phyloP scores from a whole-genome alignment of 2,888 invertebrate genomes.

The Meloe dianella region DNA sequence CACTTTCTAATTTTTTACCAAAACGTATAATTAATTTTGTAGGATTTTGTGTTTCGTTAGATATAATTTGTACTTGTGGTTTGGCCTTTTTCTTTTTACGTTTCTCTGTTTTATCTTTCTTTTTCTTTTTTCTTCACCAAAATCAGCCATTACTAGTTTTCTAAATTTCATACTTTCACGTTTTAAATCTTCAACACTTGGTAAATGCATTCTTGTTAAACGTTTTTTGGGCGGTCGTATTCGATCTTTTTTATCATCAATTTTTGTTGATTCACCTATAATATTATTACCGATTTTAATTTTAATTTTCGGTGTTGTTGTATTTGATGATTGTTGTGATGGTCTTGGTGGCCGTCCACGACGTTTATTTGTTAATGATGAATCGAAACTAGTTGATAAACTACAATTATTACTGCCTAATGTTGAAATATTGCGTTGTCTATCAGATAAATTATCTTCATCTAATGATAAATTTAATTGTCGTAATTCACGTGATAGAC shows the following conservation, averaged over 20 bases:
- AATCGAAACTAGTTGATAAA: conserved; percentile 44
- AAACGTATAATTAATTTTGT: conserved; percentile 82
- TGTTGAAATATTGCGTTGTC: conserved; percentile 61
- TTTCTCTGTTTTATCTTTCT: conserved; percentile 63
- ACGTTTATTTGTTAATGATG: conserved; percentile 50
- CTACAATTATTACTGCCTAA: conserved; percentile 56
- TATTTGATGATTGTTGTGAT: conserved; percentile 45
- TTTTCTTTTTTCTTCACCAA: conserved; percentile 68
- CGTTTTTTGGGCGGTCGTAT: conserved; percentile 85
- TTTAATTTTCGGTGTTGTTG: conserved; percentile 74
- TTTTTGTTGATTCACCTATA: conserved; percentile 52
- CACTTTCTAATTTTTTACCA: conserved; percentile 61
- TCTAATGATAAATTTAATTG: conserved; percentile 69
- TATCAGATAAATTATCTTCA: conserved; percentile 62
- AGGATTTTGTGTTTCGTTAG: conserved; percentile 63
- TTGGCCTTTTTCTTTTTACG: conserved; percentile 61
- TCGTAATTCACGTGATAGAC: conserved; percentile 67
- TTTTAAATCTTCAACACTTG: conserved; percentile 79
- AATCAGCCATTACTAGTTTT: conserved; percentile 82
- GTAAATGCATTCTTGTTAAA: conserved; percentile 67
- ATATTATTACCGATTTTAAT: conserved; percentile 75
- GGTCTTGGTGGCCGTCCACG: conserved; percentile 55
- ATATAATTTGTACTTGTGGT: conserved; percentile 63
- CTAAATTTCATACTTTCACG: conserved; percentile 89
- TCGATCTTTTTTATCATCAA: conserved; percentile 62